These are phyloP conservation scores for Eubasilissa regina DNA, from an alignment of 1,140 invertebrate genomes.

Conservation along the genomic window DNA sequence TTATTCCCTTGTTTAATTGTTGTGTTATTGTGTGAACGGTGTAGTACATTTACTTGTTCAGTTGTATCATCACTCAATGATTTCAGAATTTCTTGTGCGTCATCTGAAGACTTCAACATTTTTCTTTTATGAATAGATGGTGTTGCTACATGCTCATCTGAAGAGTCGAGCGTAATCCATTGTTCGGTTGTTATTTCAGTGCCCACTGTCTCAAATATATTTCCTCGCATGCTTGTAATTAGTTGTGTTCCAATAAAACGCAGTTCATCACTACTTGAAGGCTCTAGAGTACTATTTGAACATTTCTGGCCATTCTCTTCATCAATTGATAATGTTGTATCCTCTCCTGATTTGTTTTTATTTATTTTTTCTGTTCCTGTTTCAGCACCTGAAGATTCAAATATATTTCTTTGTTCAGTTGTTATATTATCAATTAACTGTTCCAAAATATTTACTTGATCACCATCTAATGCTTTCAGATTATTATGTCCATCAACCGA, in stretches of 20 bases:
- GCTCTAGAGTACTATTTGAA: background rate
- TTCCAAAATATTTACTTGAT: background rate
- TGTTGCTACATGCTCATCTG: too few species aligned
- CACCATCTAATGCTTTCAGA: background rate
- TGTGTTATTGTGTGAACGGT: too few species aligned
- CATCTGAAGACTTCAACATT: background rate
- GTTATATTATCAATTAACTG: background rate
- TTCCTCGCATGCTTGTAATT: slow-evolving; percentile 1
- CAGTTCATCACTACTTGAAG: background rate
- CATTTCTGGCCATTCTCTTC: background rate
- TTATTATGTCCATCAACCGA: background rate
- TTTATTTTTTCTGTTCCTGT: background rate
- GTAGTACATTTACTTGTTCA: too few species aligned
- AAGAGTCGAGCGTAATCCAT: too few species aligned
- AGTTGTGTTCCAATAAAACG: too few species aligned
- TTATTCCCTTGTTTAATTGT: too few species aligned
- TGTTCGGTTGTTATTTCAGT: background rate
- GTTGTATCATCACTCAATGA: background rate
- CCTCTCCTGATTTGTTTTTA: background rate
- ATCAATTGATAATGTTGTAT: background rate
- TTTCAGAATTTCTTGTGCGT: background rate
- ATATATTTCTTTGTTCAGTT: background rate
- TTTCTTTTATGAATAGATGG: too few species aligned
- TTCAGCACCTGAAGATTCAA: background rate
- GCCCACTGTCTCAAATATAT: background rate